Evolutionary conservation across 1,140 invertebrate species (phyloP).

Genomic region (Lepidotrigona ventralis): DNA sequence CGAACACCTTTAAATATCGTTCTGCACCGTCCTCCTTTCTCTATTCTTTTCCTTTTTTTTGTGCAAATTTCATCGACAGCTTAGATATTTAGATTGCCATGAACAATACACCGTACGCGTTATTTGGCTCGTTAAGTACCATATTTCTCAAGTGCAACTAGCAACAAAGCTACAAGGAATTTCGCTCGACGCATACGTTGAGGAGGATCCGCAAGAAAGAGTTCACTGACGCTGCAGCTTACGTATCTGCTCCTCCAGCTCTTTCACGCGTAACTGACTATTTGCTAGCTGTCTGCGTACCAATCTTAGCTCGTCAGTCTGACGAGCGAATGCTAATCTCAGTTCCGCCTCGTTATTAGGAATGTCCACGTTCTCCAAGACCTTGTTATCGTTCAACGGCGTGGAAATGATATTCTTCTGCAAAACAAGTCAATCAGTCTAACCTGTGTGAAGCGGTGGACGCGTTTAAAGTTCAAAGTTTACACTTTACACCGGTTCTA

Average conservation of each 20-base stretch:
- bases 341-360: slow-evolving; percentile 82
- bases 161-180: slow-evolving; percentile 54
- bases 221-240: slow-evolving; percentile 79
- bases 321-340: slow-evolving; percentile 86
- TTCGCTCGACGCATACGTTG: slow-evolving; percentile 30
- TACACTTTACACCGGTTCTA: slow-evolving; percentile 48
- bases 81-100: slow-evolving; percentile 23
- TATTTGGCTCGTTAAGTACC: slow-evolving; percentile 44
- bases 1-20: not conserved
- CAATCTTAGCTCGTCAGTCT: slow-evolving; percentile 88
- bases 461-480: not conserved
- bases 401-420: slow-evolving; percentile 73
- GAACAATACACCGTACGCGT: slow-evolving; percentile 19
- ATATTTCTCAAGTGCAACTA: slow-evolving; percentile 36
- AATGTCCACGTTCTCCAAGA: slow-evolving; percentile 71
- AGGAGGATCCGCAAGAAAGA: not conserved
- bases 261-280: slow-evolving; percentile 88
- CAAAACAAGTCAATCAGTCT: not conserved
- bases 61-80: slow-evolving; percentile 31
- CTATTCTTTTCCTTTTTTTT: not conserved
- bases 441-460: no score
- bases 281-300: slow-evolving; percentile 87
- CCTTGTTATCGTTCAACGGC: slow-evolving; percentile 74
- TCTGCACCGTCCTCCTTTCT: not conserved
- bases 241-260: slow-evolving; percentile 87